Conservation (phyloP, 2,888 invertebrate species). For the Salticus scenicus region DNA sequence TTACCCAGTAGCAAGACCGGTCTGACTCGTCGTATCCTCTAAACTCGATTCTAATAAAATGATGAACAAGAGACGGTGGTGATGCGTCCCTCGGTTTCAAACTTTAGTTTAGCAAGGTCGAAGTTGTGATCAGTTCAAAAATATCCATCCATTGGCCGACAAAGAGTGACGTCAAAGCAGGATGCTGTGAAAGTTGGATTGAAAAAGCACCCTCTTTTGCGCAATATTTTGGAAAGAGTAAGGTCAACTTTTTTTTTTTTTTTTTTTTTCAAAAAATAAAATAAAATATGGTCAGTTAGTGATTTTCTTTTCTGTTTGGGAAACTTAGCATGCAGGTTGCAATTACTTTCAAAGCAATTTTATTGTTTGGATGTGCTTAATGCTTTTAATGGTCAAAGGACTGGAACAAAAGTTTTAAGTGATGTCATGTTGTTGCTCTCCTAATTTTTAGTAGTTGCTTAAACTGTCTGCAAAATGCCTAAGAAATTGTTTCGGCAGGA, state of each 20-base stretch:
- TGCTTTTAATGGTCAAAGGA: too few relatives aligned
- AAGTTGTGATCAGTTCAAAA: slow-evolving; percentile 23
- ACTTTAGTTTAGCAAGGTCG: slow-evolving; percentile 47
- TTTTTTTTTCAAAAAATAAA: too few relatives aligned
- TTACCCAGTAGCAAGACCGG: slow-evolving; percentile 59
- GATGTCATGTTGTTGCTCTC: too few relatives aligned
- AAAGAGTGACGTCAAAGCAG: slow-evolving; percentile 53
- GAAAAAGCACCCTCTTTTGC: slow-evolving; percentile 37
- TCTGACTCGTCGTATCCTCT: slow-evolving; percentile 47
- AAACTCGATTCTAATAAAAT: neutral
- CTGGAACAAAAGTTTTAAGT: too few relatives aligned
- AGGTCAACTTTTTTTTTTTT: slow-evolving; percentile 37
- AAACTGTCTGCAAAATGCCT: too few relatives aligned
- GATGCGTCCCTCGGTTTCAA: neutral
- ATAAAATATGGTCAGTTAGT: too few relatives aligned
- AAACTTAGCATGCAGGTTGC: neutral
- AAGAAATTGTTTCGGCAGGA: too few relatives aligned
- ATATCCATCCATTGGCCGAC: slow-evolving; percentile 61
- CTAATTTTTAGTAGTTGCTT: too few relatives aligned
- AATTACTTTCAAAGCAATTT: neutral
- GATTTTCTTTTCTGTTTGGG: too few relatives aligned
- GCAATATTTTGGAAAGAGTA: slow-evolving; percentile 17
- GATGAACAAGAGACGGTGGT: neutral
- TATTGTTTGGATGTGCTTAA: too few relatives aligned
- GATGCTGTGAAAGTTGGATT: slow-evolving; percentile 46